Evolutionary conservation across 2,888 invertebrate genomes (phyloP).

Genomic region (Ligdia adustata): DNA sequence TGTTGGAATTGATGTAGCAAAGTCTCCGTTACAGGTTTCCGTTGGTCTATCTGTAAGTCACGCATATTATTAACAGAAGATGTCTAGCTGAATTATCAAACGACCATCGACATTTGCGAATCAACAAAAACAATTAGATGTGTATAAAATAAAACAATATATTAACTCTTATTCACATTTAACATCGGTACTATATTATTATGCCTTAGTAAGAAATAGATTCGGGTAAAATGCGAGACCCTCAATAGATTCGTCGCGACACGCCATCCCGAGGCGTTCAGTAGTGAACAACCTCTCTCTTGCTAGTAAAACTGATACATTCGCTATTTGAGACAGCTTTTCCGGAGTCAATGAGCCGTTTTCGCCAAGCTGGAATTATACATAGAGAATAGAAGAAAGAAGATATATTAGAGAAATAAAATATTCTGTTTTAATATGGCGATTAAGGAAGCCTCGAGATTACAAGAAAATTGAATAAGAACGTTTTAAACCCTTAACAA

Average conservation of each 20-base stretch:
- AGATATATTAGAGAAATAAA: neutral
- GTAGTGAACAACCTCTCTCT: slow-evolving; percentile 94
- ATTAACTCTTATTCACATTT: slow-evolving; percentile 24
- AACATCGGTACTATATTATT: slow-evolving; percentile 27
- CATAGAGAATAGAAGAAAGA: slow-evolving; percentile 13
- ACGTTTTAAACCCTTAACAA: too few species aligned
- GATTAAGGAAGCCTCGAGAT: too few species aligned
- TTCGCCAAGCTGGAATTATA: slow-evolving; percentile 85
- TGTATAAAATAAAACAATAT: slow-evolving; percentile 24
- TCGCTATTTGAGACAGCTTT: slow-evolving; percentile 92
- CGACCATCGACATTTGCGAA: too few species aligned
- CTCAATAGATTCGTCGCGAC: slow-evolving; percentile 97
- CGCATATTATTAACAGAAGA: too few species aligned
- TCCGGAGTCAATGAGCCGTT: slow-evolving; percentile 91
- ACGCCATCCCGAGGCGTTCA: slow-evolving; percentile 93
- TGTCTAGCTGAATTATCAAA: too few species aligned
- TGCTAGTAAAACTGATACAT: slow-evolving; percentile 94
- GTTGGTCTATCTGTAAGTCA: too few species aligned
- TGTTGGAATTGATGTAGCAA: too few species aligned
- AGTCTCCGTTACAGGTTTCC: too few species aligned
- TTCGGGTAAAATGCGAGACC: slow-evolving; percentile 98
- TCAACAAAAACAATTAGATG: too few species aligned
- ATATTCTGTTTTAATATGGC: too few species aligned
- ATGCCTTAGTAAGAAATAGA: slow-evolving; percentile 86
- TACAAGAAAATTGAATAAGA: too few species aligned